Conservation (phyloP, 2,113 vertebrate species). For the Lamprotornis superbus region DNA sequence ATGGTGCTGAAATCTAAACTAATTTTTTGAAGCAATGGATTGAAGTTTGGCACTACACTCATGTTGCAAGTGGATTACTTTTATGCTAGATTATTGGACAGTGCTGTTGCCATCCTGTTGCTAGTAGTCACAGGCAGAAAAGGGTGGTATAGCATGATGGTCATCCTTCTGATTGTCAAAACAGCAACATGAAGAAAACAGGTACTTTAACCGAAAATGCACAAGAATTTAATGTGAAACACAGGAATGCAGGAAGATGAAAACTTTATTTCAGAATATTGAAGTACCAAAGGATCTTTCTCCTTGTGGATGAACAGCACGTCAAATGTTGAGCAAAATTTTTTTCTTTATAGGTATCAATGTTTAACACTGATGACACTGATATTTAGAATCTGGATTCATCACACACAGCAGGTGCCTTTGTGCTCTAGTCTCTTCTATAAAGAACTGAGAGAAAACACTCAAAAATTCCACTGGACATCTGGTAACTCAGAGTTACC, state of each 20-base stretch:
- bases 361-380: neutral
- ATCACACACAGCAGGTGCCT: neutral
- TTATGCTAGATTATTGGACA: neutral
- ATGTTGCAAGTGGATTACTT: neutral
- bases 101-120: neutral
- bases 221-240: neutral
- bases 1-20: neutral
- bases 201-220: neutral
- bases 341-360: neutral
- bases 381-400: neutral
- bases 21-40: neutral
- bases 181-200: neutral
- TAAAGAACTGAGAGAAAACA: neutral
- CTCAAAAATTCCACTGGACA: neutral
- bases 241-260: neutral
- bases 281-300: neutral
- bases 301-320: neutral
- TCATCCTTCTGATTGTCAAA: neutral
- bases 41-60: neutral
- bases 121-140: neutral
- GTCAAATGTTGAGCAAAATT: neutral
- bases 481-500: neutral
- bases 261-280: neutral
- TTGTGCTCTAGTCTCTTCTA: neutral
- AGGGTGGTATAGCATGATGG: neutral